Evolutionary conservation across 2,888 invertebrate genomes (phyloP).

Genomic region (Periphyllus acericola): DNA sequence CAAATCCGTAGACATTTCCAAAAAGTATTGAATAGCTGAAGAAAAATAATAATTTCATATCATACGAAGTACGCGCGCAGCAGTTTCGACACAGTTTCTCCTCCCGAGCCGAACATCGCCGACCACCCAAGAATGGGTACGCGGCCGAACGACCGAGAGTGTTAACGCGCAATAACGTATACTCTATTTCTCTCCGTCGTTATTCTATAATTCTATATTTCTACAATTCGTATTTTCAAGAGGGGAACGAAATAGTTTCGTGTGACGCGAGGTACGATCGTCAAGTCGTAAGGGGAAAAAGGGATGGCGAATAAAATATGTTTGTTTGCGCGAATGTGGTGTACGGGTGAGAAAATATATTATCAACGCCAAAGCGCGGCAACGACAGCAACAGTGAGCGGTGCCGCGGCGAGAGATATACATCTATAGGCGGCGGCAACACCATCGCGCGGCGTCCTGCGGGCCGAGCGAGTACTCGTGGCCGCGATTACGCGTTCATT

Average conservation of each 20-base stretch:
- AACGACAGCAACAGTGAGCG: slow-evolving; percentile 15
- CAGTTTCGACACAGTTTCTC: not conserved
- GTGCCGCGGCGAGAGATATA: slow-evolving; percentile 13
- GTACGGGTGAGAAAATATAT: slow-evolving; percentile 25
- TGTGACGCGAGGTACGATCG: too few species aligned
- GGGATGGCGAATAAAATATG: not conserved
- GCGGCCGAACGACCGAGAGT: not conserved
- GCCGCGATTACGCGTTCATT: slow-evolving; percentile 19
- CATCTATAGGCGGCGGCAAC: slow-evolving; percentile 1
- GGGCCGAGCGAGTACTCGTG: slow-evolving; percentile 30
- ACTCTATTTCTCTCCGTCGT: not conserved
- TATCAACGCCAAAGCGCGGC: not conserved
- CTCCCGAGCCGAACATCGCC: not conserved
- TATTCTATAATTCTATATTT: not conserved
- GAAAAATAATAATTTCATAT: not conserved
- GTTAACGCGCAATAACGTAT: not conserved
- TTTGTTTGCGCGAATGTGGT: not conserved
- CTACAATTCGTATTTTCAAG: too few species aligned
- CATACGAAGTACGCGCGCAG: not conserved
- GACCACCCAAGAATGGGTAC: slow-evolving; percentile 31
- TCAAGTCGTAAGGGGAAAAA: not conserved
- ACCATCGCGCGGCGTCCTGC: not conserved
- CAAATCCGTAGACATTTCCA: not conserved
- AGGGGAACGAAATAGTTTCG: not conserved
- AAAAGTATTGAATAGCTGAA: not conserved